Evolutionary conservation across 2,888 invertebrate genomes (phyloP), one percentile per base, ranked within the genome.

Genomic region (Limnephilus lunatus): DNA sequence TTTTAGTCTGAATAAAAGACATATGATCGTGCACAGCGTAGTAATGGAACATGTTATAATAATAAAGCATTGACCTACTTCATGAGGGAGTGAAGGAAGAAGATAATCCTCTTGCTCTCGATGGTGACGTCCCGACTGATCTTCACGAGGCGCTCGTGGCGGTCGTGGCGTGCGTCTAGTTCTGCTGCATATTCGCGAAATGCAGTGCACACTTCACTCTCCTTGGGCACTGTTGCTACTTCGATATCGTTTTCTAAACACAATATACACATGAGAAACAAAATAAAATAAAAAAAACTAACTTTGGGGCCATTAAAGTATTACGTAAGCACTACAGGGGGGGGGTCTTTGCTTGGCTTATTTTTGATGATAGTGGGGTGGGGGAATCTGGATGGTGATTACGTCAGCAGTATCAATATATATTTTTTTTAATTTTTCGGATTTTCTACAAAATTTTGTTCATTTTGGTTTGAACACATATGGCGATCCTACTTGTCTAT

Each of bases 21-120:
- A 68, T 0, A 25, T 5, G 7, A 19, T 68, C 53, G 4, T 53
- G 15, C 19, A 53, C 3, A 53, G 15, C 15, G 4, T 53, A 19
- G 53, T 44, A 44, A 11, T 44, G 44, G 15, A 14, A 48, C 14
- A 3, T 48, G 15, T 68, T 68, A 68, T 68, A 25, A 25, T 25
- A 19, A 68, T 68, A 68, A 68, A 25, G 4, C 12, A 32, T 44
- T n/a, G 35, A 94, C 95, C 95, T 94, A 97, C 97, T 96, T 95
- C 85, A 95, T 94, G 92, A 97, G 96, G 68, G 98, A 97, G 95
- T 99, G 99, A 32, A 99, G 95, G 19, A 98, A 95, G 95, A 98
- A 99, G 94, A 99, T 99, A 9, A 98, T 97, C 92, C 98, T 96
- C 95, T 99, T 99, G 95, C 98, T 98, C 94, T 99, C 98, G 94